These are phyloP conservation scores for Gymnoscopelus braueri DNA, from an alignment of 2,797 vertebrate genomes.

Conservation along the genomic window DNA sequence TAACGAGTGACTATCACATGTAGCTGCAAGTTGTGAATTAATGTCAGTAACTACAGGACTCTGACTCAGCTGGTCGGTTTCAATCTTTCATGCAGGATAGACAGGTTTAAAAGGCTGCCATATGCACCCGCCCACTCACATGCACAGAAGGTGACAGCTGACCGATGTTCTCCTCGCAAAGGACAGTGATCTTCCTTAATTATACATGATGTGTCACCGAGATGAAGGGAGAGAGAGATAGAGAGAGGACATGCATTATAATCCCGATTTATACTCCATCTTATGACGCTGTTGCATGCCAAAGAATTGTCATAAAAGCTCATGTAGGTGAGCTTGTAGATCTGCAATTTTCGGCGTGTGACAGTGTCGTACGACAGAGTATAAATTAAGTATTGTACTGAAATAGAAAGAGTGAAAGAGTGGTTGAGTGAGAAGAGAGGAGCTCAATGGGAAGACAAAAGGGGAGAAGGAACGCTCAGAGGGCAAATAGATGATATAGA, in stretches of 20 bases:
- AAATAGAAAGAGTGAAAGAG: too few relatives aligned
- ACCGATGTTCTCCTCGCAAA: slow-evolving; percentile 71
- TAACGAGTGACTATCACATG: too few relatives aligned
- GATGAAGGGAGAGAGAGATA: slow-evolving; percentile 32
- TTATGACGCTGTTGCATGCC: too few relatives aligned
- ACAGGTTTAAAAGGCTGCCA: slow-evolving; percentile 3
- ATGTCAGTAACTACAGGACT: slow-evolving; percentile 56
- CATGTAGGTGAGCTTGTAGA: too few relatives aligned
- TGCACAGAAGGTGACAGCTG: slow-evolving; percentile 55
- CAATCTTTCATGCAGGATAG: slow-evolving; percentile 58
- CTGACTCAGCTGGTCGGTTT: slow-evolving; percentile 42
- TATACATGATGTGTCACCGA: slow-evolving; percentile 79
- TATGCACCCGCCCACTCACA: slow-evolving; percentile 34
- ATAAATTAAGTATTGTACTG: too few relatives aligned
- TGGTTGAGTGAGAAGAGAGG: too few relatives aligned
- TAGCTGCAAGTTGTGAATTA: slow-evolving; percentile 13
- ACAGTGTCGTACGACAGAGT: too few relatives aligned
- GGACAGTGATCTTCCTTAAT: slow-evolving; percentile 79
- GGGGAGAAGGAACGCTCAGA: too few relatives aligned
- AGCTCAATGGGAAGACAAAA: too few relatives aligned
- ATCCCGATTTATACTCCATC: too few relatives aligned
- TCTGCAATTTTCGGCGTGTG: too few relatives aligned
- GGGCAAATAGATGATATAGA: slow-evolving; percentile 41
- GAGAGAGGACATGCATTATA: slow-evolving; percentile 19
- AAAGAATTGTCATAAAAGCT: too few relatives aligned